Evolutionary conservation across 2,797 vertebrate species (phyloP).

Genomic region (Siniperca scherzeri): DNA sequence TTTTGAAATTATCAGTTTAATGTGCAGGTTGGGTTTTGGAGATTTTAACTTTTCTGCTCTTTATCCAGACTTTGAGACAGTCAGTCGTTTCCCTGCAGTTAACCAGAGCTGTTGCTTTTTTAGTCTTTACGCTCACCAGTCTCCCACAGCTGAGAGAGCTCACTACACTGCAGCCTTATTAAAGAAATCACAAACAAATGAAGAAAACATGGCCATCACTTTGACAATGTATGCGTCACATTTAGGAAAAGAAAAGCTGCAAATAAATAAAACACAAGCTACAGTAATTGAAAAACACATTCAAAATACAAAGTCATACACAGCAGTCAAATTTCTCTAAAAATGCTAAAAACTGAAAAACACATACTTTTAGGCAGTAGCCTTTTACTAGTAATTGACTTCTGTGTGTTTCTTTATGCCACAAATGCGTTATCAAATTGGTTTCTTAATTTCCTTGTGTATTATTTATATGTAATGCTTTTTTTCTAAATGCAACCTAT

Average conservation of each 20-base stretch:
- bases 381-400: no score
- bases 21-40: no score
- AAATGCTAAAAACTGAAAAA: no score
- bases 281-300: neutral
- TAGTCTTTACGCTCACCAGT: neutral
- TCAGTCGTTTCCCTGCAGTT: neutral
- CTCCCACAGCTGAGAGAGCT: neutral
- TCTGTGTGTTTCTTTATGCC: neutral
- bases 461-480: no score
- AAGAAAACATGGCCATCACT: neutral
- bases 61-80: neutral
- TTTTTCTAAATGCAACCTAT: neutral
- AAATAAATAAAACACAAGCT: neutral
- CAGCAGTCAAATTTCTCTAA: no score
- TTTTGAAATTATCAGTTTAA: neutral
- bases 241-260: neutral
- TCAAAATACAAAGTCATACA: neutral
- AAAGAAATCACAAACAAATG: neutral
- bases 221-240: neutral
- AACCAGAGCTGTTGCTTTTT: neutral
- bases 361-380: no score
- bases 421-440: neutral
- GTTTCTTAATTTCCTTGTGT: neutral
- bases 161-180: neutral
- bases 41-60: no score